A percentile compares a stretch with the other conserved stretches of the same genome.
Conservation (phyloP, 2,797 vertebrate species). For the Nannoperca australis region DNA sequence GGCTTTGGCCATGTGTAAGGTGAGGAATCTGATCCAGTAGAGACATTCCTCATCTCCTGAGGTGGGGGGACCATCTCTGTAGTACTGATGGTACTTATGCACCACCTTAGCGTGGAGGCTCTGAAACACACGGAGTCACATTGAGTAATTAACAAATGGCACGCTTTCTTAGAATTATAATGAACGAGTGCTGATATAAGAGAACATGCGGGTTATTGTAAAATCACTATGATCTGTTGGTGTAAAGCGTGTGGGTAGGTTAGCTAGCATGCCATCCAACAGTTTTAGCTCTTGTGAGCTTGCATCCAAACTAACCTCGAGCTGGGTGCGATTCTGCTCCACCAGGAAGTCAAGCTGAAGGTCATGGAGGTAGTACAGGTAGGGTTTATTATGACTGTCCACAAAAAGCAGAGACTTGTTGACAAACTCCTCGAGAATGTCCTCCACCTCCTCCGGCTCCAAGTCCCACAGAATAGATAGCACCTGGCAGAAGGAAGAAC, state of each 20-base stretch:
- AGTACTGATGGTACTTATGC: constrained; percentile 89
- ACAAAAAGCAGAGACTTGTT: constrained; percentile 96
- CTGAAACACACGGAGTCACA: constrained; percentile 38
- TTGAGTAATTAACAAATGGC: neutral
- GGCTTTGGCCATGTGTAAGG: constrained; percentile 94
- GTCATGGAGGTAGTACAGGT: constrained; percentile 96
- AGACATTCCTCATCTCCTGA: constrained; percentile 89
- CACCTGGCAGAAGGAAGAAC: constrained; percentile 82
- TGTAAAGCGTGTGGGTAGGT: neutral
- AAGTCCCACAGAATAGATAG: constrained; percentile 94
- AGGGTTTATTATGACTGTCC: constrained; percentile 91
- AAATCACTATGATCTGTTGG: neutral
- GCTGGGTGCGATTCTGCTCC: constrained; percentile 91
- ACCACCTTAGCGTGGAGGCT: constrained; percentile 92
- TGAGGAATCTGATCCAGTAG: constrained; percentile 95
- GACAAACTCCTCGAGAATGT: constrained; percentile 94
- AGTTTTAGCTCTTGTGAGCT: neutral
- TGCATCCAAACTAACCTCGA: constrained; percentile 84
- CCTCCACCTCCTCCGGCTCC: constrained; percentile 96
- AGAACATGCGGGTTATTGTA: neutral
- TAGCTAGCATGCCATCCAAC: neutral
- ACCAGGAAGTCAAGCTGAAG: constrained; percentile 96
- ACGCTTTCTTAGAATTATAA: neutral
- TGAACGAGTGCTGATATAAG: neutral
- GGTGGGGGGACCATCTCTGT: constrained; percentile 81